Conservation (phyloP, 2,113 vertebrate species). For the Rhynchomys soricoides region DNA sequence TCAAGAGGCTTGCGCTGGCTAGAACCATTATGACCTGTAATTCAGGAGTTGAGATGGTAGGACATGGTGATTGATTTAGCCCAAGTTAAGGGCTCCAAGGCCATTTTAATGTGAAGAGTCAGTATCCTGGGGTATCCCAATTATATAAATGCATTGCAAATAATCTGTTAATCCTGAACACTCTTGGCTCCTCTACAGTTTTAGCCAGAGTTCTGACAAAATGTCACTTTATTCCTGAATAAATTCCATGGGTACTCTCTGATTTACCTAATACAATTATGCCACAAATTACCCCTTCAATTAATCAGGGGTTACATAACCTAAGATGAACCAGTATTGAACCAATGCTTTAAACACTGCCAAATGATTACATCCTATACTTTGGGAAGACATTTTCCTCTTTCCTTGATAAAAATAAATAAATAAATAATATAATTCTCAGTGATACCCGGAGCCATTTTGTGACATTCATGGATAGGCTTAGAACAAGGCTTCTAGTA, state of each 20-base stretch:
- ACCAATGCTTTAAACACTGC: neutral
- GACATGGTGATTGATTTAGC: neutral
- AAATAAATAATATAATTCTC: neutral
- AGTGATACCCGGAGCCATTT: neutral
- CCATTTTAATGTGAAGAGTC: neutral
- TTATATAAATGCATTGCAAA: neutral
- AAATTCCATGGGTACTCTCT: neutral
- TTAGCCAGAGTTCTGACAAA: neutral
- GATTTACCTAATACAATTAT: neutral
- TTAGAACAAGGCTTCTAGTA: neutral
- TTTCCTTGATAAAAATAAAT: neutral
- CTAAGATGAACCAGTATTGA: neutral
- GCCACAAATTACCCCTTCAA: neutral
- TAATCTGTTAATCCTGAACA: rapidly evolving
- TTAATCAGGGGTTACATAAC: neutral
- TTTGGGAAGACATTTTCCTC: neutral
- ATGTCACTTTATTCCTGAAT: neutral
- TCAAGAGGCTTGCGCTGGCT: neutral
- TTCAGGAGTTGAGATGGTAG: neutral
- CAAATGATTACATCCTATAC: neutral
- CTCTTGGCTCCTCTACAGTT: no score
- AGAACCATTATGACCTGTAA: neutral
- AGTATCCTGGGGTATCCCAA: neutral
- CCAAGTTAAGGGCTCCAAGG: neutral
- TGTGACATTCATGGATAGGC: neutral